Evolutionary conservation across 2,113 vertebrate species (phyloP).

Genomic region (Cygnus buccinator): DNA sequence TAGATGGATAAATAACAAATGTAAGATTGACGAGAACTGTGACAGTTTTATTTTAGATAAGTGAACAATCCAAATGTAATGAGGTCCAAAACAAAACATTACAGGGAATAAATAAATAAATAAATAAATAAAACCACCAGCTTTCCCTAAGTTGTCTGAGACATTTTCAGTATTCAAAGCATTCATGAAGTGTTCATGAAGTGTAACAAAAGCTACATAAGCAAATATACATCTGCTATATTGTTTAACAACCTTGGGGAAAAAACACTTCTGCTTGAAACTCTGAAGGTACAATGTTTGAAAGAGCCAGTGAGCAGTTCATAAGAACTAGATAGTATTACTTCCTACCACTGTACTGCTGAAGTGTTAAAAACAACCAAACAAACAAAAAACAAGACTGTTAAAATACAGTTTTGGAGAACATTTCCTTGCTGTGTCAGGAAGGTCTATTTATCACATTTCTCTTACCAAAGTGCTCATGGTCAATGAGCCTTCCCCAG

Average conservation of each 20-base stretch:
- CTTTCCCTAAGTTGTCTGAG: background rate
- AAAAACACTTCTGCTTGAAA: background rate
- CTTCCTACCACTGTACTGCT: background rate
- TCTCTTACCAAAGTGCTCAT: background rate
- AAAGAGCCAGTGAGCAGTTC: background rate
- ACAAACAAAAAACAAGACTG: background rate
- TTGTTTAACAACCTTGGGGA: background rate
- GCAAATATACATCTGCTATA: slow-evolving; percentile 28
- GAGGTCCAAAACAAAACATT: background rate
- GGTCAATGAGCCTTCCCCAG: background rate
- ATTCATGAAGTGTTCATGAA: slow-evolving; percentile 22
- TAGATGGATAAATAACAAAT: background rate
- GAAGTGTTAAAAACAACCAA: background rate
- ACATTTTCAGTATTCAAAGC: slow-evolving; percentile 34
- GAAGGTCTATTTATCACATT: background rate
- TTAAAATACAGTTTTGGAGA: accelerated
- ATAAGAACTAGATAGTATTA: background rate
- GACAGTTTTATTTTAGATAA: background rate
- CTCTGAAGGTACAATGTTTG: background rate
- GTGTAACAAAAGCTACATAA: slow-evolving; percentile 28
- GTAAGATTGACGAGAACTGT: background rate
- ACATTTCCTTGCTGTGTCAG: background rate
- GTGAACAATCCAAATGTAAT: background rate
- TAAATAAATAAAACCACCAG: background rate
- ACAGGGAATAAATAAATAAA: accelerated